Evolutionary conservation across 1,140 invertebrate species (phyloP), one percentile per base, ranked within the genome.

Genomic region (Ruditapes philippinarum): DNA sequence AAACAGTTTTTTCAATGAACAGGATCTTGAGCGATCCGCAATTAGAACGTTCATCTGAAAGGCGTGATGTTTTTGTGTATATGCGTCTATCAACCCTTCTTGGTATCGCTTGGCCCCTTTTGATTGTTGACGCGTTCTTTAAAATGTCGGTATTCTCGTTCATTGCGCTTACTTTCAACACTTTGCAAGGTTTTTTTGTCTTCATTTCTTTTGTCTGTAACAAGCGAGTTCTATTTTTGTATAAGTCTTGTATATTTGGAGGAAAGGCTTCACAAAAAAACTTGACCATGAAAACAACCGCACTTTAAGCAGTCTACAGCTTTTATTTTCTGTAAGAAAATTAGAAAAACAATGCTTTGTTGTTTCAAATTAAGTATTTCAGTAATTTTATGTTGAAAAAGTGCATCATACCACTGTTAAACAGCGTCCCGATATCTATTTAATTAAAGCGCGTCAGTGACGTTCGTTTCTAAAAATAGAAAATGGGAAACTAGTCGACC

Each of bases 141-240:
- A 95, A 96, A 78, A 89, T 95, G 33, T 92, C 95, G 45, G 92
- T 93, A n/a, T 91, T 97, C 19, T 94, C 95, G 95, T 96, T 96
- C 86, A 82, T 96, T 2, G 97, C 97, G 91, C 95, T 97, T 3
- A 88, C 96, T 12, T 92, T 97, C 31, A 97, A 97, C 91, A 96
- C 96, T 17, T 93, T 97, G 12, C 97, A 97, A 92, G 97, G 97
- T 4, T 89, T 97, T 11, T 97, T 97, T 92, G 96, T 97, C 28
- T 96, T 97, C 89, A 82, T 96, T 0, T 96, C 96, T 0, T 97
- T 97, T 93, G 96, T 97, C n/a, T 83, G 84, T n/a, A 91, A 78
- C 33, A 31, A 25, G n/a, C 57, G 86, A 9, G 91, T 91, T 14
- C 38, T 17, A 17, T 7, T 4, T 17, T 1, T 79, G 40, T 74